Evolutionary conservation across 2,888 invertebrate genomes (phyloP), one percentile per base, ranked within the genome.

Genomic region (Catocala nupta): DNA sequence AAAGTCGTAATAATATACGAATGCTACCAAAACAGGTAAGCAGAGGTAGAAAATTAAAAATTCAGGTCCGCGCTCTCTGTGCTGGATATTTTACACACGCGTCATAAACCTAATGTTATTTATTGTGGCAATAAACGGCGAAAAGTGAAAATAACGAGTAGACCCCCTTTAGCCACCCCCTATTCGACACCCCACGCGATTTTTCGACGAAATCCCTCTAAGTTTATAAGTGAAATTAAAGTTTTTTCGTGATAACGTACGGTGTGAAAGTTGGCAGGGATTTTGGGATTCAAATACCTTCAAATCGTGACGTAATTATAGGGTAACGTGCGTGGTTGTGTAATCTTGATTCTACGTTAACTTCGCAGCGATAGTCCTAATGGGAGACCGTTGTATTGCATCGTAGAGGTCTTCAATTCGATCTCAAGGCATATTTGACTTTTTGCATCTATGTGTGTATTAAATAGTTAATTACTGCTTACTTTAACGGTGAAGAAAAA

Each of bases 71-170:
- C 67, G 55, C 72, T 58, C 70, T 59, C 54, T 70, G 39, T 36
- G 47, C 64, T 25, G 61, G 67, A 66, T 77, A 74, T 80, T 78
- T 80, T 80, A 76, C 71, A 73, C 76, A 77, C 78, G 75, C 80
- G 62, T 78, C 79, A 78, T 80, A 80, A 80, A 79, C 76, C 73
- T 78, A 79, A 80, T 79, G 79, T 80, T 80, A 80, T 80, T 80
- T 80, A 80, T 80, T 77, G 81, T 72, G 65, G 79, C 70, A 77
- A 80, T 80, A 80, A 80, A 80, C 68, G 71, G 63, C 65, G 73
- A 64, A 74, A 77, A 80, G 77, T 78, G 72, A 76, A 80, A 80
- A 78, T 79, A 80, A 76, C 70, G 72, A 9, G 70, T 54, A 25
- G 54, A 63, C 55, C 8, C 60, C 63, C 47, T 25, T 25, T 25